Conservation (phyloP, 1,140 invertebrate genomes). For the Augochlora pura region DNA sequence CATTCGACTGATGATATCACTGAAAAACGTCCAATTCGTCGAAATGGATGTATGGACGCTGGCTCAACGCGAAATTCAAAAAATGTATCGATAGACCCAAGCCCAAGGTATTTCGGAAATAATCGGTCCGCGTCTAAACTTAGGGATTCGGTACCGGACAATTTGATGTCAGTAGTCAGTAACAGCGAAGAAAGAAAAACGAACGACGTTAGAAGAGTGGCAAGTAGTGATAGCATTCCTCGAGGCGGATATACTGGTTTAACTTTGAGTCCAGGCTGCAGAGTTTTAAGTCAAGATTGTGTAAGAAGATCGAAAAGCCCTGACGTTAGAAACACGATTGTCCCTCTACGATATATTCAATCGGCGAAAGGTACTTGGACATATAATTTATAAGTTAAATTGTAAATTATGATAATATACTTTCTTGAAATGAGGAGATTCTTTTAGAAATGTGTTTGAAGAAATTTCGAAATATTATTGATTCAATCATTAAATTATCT, state of each 20-base stretch:
- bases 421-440: conserved; percentile 43
- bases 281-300: conserved; percentile 66
- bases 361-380: conserved; percentile 77
- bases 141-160: conserved; percentile 38
- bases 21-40: conserved; percentile 61
- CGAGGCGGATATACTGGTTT: conserved; percentile 40
- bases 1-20: conserved; percentile 39
- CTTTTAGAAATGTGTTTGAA: conserved; percentile 15
- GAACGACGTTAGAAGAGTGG: conserved; percentile 67
- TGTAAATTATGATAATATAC: conserved; percentile 22
- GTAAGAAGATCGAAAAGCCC: conserved; percentile 64
- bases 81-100: conserved; percentile 55
- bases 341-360: conserved; percentile 72
- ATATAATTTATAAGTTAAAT: conserved; percentile 72
- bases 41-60: conserved; percentile 51
- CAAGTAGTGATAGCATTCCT: conserved; percentile 72
- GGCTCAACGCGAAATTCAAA: conserved; percentile 50
- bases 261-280: conserved; percentile 62
- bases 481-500: conserved; percentile 37
- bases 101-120: conserved; percentile 44
- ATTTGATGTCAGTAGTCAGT: conserved; percentile 34
- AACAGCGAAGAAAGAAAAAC: conserved; percentile 39
- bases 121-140: conserved; percentile 51
- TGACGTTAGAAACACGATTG: conserved; percentile 59
- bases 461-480: conserved; percentile 30